A percentile compares a stretch with the other conserved stretches of the same genome.
Conservation (phyloP, 2,113 vertebrate species). For the Eolophus roseicapilla region DNA sequence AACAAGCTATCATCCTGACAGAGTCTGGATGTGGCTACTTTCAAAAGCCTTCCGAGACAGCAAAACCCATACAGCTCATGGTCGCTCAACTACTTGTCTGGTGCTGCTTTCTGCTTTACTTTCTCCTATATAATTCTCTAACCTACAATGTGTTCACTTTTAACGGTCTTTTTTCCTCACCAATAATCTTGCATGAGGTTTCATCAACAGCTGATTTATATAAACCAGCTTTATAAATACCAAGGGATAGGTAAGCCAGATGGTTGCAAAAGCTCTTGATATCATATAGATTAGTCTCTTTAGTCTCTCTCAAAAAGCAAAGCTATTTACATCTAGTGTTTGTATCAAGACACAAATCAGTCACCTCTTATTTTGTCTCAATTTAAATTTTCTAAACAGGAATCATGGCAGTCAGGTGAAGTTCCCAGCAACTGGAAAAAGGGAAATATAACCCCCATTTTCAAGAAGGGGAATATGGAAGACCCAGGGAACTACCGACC, state of each 20-base stretch:
- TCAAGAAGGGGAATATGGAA: no score
- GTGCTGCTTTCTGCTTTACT: background rate
- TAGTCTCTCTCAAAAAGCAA: background rate
- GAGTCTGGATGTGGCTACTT: background rate
- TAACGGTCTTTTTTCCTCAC: background rate
- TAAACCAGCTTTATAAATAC: background rate
- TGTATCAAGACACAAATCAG: background rate
- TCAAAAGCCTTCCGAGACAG: background rate
- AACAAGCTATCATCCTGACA: background rate
- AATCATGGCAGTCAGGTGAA: background rate
- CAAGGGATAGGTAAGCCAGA: background rate
- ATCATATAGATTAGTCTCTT: background rate
- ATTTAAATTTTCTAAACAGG: background rate
- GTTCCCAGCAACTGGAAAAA: background rate
- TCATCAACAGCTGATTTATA: background rate
- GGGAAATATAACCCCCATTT: background rate
- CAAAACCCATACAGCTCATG: background rate
- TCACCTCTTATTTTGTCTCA: background rate
- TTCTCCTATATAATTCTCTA: background rate
- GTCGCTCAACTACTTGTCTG: background rate
- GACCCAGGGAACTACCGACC: no score
- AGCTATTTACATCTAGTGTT: background rate
- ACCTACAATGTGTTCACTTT: background rate
- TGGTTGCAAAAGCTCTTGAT: background rate
- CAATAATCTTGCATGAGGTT: background rate